Conservation (phyloP, 2,113 vertebrate genomes). For the Trochalopteron elliotii region DNA sequence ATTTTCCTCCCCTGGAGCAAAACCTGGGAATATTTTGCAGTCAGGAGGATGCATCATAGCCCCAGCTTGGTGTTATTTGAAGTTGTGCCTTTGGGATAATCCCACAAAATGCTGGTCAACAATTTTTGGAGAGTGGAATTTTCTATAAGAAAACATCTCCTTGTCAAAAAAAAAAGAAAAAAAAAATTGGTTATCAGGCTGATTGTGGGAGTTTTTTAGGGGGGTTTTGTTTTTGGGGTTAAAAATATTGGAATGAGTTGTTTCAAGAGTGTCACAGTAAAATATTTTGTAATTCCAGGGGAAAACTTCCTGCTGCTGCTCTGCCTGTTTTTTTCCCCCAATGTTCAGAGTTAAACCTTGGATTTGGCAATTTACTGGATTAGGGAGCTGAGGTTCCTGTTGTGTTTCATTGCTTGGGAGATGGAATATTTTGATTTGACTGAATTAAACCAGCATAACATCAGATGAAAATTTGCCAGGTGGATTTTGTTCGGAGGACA, state of each 20-base stretch:
- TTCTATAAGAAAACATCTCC: background rate
- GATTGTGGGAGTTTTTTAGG: background rate
- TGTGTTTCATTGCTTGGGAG: background rate
- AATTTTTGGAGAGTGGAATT: background rate
- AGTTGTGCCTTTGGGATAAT: background rate
- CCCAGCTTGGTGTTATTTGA: background rate
- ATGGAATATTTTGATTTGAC: background rate
- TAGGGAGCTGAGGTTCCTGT: background rate
- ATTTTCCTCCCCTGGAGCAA: fast-evolving
- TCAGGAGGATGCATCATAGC: background rate
- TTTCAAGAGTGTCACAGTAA: background rate
- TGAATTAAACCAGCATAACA: background rate
- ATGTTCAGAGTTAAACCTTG: background rate
- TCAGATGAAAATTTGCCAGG: background rate
- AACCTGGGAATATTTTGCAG: background rate
- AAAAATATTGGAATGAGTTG: background rate
- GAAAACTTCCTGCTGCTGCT: background rate
- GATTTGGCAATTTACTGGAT: background rate
- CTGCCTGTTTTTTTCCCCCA: background rate
- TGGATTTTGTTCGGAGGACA: background rate
- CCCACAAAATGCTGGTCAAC: background rate
- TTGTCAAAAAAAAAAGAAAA: background rate
- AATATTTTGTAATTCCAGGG: background rate
- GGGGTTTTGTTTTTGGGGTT: background rate
- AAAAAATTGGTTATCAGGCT: background rate